Evolutionary conservation across 2,113 vertebrate genomes (phyloP), one percentile per base, ranked within the genome.

Genomic region (Bungarus multicinctus): DNA sequence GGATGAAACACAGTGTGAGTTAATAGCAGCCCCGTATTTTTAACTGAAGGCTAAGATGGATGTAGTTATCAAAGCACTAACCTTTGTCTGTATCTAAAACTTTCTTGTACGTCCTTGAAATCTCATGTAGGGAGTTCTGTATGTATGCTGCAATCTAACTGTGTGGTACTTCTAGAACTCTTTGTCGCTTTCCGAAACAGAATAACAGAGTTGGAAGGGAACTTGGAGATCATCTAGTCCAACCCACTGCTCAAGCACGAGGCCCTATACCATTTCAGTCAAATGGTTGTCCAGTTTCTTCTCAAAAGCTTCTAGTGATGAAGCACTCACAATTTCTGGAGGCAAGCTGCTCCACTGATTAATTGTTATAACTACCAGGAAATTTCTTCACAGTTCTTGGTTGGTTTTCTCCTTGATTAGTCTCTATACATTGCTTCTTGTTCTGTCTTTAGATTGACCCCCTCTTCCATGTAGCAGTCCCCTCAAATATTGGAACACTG

Each of bases 61-160:
- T 93, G 88, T 94, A 93, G 93, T 52, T 96, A 27, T 12, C 81
- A 91, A 92, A 95, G 93, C 93, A 90, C 74, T 93, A 43, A 39
- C 94, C 4, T 85, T 20, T 93, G 34, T 52, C 85, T 95, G 93
- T 16, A 0, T 74, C 0, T 2, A 39, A 91, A 7, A 30, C 23
- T 60, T 55, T 20, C 1, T 27, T 92, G 0, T 52, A 1, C 43
- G 95, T 88, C 91, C 93, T 88, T 96, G 92, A 91, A 81, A 58
- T 3, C 12, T 2, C 7, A 0, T 22, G 12, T 53, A 74, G 30
- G 8, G 55, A 45, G 53, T 85, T 94, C 64, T 93, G 89, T 91
- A n/a, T 88, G 14, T 55, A 20, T 11, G 94, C 30, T 93, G 4
- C 3, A 0, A 30, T 92, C 87, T 23, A 14, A 27, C 85, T 87